Evolutionary conservation across 2,888 invertebrate genomes (phyloP).

Genomic region (Cetonia aurata): DNA sequence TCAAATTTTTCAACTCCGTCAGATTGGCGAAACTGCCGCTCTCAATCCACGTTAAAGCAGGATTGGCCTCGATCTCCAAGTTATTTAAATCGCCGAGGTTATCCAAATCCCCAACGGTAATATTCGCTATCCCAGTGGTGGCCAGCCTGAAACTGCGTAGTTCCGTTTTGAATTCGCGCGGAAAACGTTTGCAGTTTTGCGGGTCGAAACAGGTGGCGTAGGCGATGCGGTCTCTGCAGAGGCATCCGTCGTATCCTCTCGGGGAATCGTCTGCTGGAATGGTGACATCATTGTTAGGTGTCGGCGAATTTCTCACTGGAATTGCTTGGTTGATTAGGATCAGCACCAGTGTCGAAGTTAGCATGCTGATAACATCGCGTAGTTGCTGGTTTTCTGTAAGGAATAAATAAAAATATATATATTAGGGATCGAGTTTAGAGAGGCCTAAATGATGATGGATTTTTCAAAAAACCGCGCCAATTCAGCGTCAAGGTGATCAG

Average conservation of each 20-base stretch:
- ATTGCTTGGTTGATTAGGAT: neutral
- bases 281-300: too few species aligned
- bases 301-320: too few species aligned
- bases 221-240: slow-evolving; percentile 66
- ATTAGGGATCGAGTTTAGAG: too few species aligned
- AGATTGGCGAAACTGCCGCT: slow-evolving; percentile 69
- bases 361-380: slow-evolving; percentile 17
- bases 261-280: slow-evolving; percentile 7
- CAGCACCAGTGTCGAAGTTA: slow-evolving; percentile 8
- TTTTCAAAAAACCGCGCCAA: too few species aligned
- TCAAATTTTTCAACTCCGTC: slow-evolving; percentile 67
- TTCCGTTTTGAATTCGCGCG: slow-evolving; percentile 66
- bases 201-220: slow-evolving; percentile 70
- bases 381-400: too few species aligned
- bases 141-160: slow-evolving; percentile 67
- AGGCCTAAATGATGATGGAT: too few species aligned
- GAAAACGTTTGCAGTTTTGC: slow-evolving; percentile 68
- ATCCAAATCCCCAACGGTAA: slow-evolving; percentile 66
- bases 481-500: too few species aligned
- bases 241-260: slow-evolving; percentile 64
- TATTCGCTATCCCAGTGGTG: slow-evolving; percentile 67
- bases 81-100: slow-evolving; percentile 63
- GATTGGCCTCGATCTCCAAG: slow-evolving; percentile 71
- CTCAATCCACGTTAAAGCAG: slow-evolving; percentile 67
- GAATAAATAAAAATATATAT: too few species aligned